Conservation (phyloP, 2,797 vertebrate genomes). For the Enteromius paludinosus region DNA sequence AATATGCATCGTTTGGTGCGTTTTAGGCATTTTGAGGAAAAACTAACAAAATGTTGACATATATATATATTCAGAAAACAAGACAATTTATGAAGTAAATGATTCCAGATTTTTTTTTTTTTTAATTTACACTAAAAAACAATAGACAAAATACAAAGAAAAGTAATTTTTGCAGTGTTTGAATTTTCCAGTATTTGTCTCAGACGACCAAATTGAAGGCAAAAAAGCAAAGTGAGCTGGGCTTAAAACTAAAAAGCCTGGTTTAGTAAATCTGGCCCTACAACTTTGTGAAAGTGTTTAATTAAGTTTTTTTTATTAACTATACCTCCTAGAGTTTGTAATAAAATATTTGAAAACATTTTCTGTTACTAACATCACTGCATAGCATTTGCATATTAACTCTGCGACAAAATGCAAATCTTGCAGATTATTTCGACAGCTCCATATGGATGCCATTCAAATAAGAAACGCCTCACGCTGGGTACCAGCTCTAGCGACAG, state of each 20-base stretch:
- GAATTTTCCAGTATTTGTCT: too few species aligned
- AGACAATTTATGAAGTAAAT: too few species aligned
- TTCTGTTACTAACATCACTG: neutral
- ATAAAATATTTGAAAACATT: constrained; percentile 5
- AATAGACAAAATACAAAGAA: too few species aligned
- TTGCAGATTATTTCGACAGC: neutral
- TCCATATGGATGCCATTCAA: neutral
- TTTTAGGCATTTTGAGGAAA: too few species aligned
- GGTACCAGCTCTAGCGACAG: neutral
- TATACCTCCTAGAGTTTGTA: neutral
- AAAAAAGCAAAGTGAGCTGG: too few species aligned
- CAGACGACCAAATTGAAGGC: neutral
- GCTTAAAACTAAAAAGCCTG: neutral
- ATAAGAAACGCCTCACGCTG: neutral
- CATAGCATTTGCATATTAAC: neutral
- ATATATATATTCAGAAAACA: too few species aligned
- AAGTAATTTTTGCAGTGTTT: too few species aligned
- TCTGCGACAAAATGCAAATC: neutral
- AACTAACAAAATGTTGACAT: too few species aligned
- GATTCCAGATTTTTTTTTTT: too few species aligned
- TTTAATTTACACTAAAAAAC: too few species aligned
- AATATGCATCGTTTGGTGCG: too few species aligned
- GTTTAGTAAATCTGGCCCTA: neutral
- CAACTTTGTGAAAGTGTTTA: neutral
- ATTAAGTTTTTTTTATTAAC: too few species aligned